phyloP scores from a whole-genome alignment of 2,113 vertebrate species.

The Lamprotornis superbus region DNA sequence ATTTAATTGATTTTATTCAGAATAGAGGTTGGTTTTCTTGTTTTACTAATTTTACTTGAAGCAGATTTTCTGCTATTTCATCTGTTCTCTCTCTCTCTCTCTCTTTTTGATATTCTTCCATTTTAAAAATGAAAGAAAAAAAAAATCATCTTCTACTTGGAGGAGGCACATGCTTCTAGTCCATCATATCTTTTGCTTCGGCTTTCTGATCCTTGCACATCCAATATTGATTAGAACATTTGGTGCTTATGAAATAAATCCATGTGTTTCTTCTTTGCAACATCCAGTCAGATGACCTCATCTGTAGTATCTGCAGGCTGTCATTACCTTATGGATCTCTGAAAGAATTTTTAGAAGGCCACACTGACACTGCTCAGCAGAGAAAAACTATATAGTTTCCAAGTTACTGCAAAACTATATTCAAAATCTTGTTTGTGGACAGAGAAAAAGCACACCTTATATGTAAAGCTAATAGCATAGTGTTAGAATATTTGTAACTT shows the following conservation, averaged over 20 bases:
- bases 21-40: not conserved
- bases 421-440: not conserved
- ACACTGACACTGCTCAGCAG: not conserved
- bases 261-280: not conserved
- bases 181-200: not conserved
- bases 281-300: not conserved
- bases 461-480: not conserved
- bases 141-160: not conserved
- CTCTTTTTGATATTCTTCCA: rapidly evolving
- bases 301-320: not conserved
- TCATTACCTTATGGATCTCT: not conserved
- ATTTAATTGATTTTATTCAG: not conserved
- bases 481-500: not conserved
- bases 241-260: not conserved
- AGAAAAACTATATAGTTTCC: not conserved
- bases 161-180: not conserved
- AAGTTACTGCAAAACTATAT: not conserved
- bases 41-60: not conserved
- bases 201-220: not conserved
- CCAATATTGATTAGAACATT: not conserved
- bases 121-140: not conserved
- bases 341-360: not conserved
- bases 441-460: not conserved
- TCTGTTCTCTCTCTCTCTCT: not conserved
- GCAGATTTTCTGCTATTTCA: not conserved